These are phyloP conservation scores for Coenobita brevimanus DNA, from an alignment of 1,140 invertebrate genomes.

Conservation along the genomic window DNA sequence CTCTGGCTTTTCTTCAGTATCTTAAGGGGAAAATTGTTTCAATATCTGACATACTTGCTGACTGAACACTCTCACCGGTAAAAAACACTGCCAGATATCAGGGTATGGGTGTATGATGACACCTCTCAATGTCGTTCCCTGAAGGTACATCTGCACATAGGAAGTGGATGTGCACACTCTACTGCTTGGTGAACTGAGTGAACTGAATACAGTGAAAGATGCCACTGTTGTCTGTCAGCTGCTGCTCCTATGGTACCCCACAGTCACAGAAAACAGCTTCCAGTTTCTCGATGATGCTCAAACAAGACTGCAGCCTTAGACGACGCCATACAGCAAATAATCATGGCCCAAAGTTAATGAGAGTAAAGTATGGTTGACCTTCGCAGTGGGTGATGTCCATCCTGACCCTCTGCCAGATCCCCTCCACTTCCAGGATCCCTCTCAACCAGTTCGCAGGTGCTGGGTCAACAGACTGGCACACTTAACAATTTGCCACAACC, in stretches of 20 bases:
- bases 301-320: neutral
- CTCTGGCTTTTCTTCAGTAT: too few relatives aligned
- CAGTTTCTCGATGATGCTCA: neutral
- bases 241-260: neutral
- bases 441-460: too few relatives aligned
- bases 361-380: neutral
- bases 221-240: neutral
- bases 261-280: neutral
- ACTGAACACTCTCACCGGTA: too few relatives aligned
- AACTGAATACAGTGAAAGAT: slow-evolving; percentile 16
- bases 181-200: neutral
- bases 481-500: too few relatives aligned
- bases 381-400: neutral
- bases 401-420: neutral
- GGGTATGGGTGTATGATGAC: slow-evolving; percentile 4
- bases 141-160: slow-evolving; percentile 11
- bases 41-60: too few relatives aligned
- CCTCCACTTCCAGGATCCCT: too few relatives aligned
- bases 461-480: too few relatives aligned
- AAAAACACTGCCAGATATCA: too few relatives aligned
- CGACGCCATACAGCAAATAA: neutral
- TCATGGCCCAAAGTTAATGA: neutral
- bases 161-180: neutral
- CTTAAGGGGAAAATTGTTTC: too few relatives aligned
- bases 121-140: slow-evolving; percentile 15